Evolutionary conservation across 2,888 invertebrate genomes (phyloP), one percentile per base, ranked within the genome.

Genomic region (Cantharis flavilabris): DNA sequence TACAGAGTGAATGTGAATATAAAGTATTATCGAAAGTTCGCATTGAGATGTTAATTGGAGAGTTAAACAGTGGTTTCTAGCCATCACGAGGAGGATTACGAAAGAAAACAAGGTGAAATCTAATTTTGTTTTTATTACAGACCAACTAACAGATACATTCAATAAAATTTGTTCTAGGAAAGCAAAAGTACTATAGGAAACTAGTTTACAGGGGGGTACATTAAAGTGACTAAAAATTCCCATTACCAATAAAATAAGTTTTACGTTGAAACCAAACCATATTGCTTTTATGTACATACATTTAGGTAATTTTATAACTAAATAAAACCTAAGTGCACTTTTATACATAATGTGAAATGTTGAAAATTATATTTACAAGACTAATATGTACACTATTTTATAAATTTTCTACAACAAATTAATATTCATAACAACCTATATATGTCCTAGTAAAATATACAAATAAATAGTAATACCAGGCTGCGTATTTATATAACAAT

Each of bases 401-500:
- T 49, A 49, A 75, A 75, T 70, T 67, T 72, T 78, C 71, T 74
- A 75, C 71, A 76, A 78, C 73, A 78, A 76, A 30, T 30, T 30
- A 30, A 76, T 78, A 75, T 70, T 62, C 70, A 64, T 67, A 73
- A 63, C 49, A 78, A 62, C 63, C 73, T 64, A 73, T 49, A 74
- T 64, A 70, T 14, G 28, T 70, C 33, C 72, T 72, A 78, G 62
- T 69, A 73, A 75, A 70, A 70, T 23, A 73, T 75, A 74, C 26
- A 70, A 75, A 77, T 70, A 72, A 75, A 75, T 75, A 73, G 49
- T 64, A 70, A 30, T 70, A 72, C 69, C 69, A 72, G 30, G 65
- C 62, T 84, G 84, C 85, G 85, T 86, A 84, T 86, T 86, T 86
- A 49, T 49, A 49, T 85, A 85, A 86, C 85, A 85, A 83, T 84